Evolutionary conservation across 2,113 vertebrate species (phyloP), one percentile per base, ranked within the genome.

Genomic region (Canis aureus): DNA sequence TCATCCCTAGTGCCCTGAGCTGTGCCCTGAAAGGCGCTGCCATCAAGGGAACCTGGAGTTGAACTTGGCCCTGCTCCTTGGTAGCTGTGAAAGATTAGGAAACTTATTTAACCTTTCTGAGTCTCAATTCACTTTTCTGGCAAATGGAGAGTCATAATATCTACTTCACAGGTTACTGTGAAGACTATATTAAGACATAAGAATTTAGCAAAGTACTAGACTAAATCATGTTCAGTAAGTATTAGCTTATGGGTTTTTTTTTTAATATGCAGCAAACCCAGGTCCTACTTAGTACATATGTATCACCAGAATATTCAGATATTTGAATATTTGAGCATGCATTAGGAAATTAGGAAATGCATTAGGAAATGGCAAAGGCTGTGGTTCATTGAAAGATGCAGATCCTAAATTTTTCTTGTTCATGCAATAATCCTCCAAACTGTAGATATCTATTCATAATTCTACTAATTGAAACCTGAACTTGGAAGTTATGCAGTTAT

Each of bases 381-480:
- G 5, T 8, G 7, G 27, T 84, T 96, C 27, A 15, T 35, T 76
- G 32, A 78, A 89, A 71, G 22, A 4, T 79, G 1, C 9, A 53
- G 3, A 22, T 62, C 9, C 23, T 59, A 83, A 38, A 16, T 38
- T 80, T 80, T 82, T 49, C 35, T 64, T 86, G 59, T 32, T 66
- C 3, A 4, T n/a, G 9, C 2, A 49, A 8, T 38, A 67, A 73
- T 79, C 27, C n/a, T 94, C 67, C 62, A 66, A 81, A 62, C n/a
- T 60, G 9, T 32, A 80, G 4, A 4, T 81, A 4, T 91, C 27
- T 93, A 19, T 23, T 66, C 51, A 76, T 76, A 62, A 35, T 81
- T 96, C 51, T 84, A 11, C 49, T 67, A 9, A 51, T 22, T 69
- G 16, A 86, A 89, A 80, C 8, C 32, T 60, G 84, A 80, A 78